Evolutionary conservation across 2,113 vertebrate genomes (phyloP).

Genomic region (Rhegmatorhina hoffmannsi): DNA sequence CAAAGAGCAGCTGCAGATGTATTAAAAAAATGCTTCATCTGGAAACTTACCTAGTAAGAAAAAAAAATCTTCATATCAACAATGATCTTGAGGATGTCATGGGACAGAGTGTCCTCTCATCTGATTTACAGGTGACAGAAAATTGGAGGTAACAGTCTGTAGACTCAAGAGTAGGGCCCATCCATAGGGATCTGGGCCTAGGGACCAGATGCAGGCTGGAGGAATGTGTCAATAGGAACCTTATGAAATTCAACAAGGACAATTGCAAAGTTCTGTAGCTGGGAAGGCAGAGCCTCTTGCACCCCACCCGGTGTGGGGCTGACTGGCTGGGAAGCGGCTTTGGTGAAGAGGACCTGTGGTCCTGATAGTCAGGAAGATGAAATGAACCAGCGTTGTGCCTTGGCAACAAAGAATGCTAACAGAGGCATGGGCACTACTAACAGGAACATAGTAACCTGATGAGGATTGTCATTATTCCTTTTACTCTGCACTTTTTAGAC

Average conservation of each 20-base stretch:
- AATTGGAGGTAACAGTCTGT: neutral
- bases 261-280: neutral
- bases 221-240: neutral
- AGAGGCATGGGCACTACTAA: neutral
- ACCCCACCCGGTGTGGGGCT: neutral
- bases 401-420: neutral
- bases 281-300: neutral
- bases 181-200: too few species aligned
- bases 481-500: neutral
- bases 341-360: neutral
- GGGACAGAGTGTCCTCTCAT: neutral
- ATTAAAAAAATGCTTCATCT: neutral
- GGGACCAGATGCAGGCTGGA: neutral
- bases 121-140: neutral
- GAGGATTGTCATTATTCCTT: neutral
- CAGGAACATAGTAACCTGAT: neutral
- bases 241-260: neutral
- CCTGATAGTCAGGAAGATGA: neutral
- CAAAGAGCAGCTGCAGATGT: neutral
- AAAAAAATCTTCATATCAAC: neutral
- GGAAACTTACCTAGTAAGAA: neutral
- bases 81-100: neutral
- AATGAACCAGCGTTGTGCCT: neutral
- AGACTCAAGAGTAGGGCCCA: neutral
- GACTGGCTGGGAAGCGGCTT: neutral